A percentile compares a stretch with the other conserved stretches of the same genome.
Conservation (phyloP, 2,797 vertebrate genomes). For the Gastrophryne carolinensis region DNA sequence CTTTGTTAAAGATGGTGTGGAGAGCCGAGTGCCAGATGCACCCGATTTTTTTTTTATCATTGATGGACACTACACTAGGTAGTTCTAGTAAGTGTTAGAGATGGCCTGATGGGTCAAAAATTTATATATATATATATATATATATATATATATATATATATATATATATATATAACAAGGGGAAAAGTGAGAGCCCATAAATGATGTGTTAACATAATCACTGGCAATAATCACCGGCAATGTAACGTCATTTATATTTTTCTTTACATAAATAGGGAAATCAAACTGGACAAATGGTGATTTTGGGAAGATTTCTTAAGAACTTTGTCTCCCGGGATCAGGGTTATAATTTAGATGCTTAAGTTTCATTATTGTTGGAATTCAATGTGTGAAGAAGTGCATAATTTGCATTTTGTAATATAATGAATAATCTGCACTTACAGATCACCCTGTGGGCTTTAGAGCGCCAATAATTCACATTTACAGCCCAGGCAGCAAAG, state of each 20-base stretch:
- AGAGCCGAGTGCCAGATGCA: no score
- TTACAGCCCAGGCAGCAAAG: slow-evolving; percentile 53
- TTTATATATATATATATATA: no score
- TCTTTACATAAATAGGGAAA: neutral
- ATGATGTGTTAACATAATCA: neutral
- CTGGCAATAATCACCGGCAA: neutral
- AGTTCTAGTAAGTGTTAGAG: no score
- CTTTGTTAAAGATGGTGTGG: no score
- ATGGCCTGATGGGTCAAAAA: no score
- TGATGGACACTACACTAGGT: no score
- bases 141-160: no score
- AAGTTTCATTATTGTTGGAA: slow-evolving; percentile 55
- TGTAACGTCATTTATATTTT: neutral
- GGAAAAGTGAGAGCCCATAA: no score
- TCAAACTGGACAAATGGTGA: neutral
- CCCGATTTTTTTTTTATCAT: no score
- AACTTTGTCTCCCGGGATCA: slow-evolving; percentile 11
- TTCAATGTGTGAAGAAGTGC: slow-evolving; percentile 56
- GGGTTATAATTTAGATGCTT: slow-evolving; percentile 38
- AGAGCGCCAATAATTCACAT: slow-evolving; percentile 52
- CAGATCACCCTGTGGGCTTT: slow-evolving; percentile 56
- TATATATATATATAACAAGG: no score
- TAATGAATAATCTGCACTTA: slow-evolving; percentile 57
- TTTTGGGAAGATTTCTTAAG: slow-evolving; percentile 15
- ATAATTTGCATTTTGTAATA: slow-evolving; percentile 61